Evolutionary conservation across 2,113 vertebrate species (phyloP).

Genomic region (Sander vitreus): DNA sequence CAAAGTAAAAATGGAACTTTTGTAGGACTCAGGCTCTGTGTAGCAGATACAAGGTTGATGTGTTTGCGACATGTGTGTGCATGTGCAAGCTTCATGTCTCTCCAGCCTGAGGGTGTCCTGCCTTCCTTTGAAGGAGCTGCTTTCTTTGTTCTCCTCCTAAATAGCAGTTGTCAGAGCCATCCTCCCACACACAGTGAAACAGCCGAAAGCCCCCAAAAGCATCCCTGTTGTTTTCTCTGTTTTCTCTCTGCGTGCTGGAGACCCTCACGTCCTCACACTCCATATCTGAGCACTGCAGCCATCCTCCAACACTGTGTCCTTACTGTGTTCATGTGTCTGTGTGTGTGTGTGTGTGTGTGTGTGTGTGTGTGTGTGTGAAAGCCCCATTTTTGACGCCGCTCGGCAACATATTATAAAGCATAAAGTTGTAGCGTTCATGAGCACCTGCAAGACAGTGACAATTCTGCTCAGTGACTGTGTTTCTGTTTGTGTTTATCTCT

Average conservation of each 20-base stretch:
- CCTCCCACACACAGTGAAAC: constrained; percentile 70
- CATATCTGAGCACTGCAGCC: constrained; percentile 62
- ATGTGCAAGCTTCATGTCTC: constrained; percentile 22
- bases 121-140: constrained; percentile 46
- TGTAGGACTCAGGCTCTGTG: constrained; percentile 28
- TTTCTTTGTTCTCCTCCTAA: constrained; percentile 70
- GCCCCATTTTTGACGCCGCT: not conserved
- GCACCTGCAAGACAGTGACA: not conserved
- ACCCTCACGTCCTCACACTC: constrained; percentile 34
- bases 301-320: constrained; percentile 7
- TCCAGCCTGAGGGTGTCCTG: constrained; percentile 57
- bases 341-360: not conserved
- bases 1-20: constrained; percentile 44
- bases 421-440: constrained; percentile 39
- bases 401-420: constrained; percentile 11
- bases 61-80: constrained; percentile 2
- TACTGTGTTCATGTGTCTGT: not conserved
- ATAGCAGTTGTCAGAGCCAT: constrained; percentile 76
- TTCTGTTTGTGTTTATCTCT: constrained; percentile 52
- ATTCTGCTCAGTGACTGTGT: constrained; percentile 18
- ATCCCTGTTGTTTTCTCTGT: constrained; percentile 50
- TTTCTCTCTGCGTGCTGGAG: constrained; percentile 40
- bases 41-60: constrained; percentile 17
- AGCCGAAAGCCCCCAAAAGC: constrained; percentile 58
- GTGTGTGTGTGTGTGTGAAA: constrained; percentile 6